These are phyloP conservation scores for Myioborus melanocephalus DNA, from an alignment of 2,797 vertebrate species.

Conservation along the genomic window DNA sequence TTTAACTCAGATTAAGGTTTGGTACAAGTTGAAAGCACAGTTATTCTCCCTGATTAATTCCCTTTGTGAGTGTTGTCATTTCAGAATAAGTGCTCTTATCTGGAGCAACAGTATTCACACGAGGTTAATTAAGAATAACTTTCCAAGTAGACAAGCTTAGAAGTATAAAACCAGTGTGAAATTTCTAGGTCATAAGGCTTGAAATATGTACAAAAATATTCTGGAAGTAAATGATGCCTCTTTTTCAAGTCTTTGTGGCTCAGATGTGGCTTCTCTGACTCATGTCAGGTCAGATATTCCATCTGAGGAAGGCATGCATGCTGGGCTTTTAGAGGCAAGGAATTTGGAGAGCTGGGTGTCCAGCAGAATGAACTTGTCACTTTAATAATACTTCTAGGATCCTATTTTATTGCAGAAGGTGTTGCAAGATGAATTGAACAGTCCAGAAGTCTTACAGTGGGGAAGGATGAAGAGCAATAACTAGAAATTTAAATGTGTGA, in stretches of 20 bases:
- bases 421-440: neutral
- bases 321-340: neutral
- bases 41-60: neutral
- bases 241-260: neutral
- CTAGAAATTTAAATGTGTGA: neutral
- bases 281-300: neutral
- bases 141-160: neutral
- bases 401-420: neutral
- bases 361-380: neutral
- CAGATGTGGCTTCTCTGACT: neutral
- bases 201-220: neutral
- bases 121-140: neutral
- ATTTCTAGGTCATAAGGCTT: neutral
- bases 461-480: neutral
- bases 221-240: neutral
- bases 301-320: neutral
- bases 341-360: neutral
- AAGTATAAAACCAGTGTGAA: neutral
- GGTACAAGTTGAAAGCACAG: neutral
- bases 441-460: neutral
- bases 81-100: neutral
- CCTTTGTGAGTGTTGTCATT: neutral
- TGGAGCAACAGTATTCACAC: neutral
- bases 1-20: neutral
- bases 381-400: neutral